These are phyloP conservation scores for Macrochelys suwanniensis DNA, from an alignment of 2,797 vertebrate species.

Conservation along the genomic window DNA sequence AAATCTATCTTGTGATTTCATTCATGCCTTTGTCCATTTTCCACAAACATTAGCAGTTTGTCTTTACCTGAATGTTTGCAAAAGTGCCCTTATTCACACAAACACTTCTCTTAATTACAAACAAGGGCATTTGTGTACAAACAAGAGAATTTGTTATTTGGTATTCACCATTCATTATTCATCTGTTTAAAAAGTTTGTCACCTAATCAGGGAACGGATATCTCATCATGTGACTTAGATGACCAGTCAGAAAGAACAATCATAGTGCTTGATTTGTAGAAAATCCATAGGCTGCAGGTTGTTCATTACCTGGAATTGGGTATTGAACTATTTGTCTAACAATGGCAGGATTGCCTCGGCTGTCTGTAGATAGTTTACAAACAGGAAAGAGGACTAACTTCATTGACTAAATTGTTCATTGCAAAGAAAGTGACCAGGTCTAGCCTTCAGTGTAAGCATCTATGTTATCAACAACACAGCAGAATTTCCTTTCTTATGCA, in stretches of 20 bases:
- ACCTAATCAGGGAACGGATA: background rate
- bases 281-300: background rate
- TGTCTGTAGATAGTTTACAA: slow-evolving; percentile 2
- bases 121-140: background rate
- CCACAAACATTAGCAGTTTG: background rate
- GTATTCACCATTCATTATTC: background rate
- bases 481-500: slow-evolving; percentile 42
- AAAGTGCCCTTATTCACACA: background rate
- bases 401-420: background rate
- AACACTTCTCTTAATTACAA: background rate
- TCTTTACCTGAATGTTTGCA: background rate
- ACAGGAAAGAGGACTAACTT: background rate
- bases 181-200: background rate
- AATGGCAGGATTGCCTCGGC: background rate
- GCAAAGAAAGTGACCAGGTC: background rate
- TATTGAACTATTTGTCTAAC: background rate
- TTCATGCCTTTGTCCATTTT: background rate
- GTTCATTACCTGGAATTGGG: background rate
- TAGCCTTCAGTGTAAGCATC: slow-evolving; percentile 49
- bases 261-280: background rate
- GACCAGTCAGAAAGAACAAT: background rate
- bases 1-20: background rate
- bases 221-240: background rate
- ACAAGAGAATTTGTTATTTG: background rate
- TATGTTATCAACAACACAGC: slow-evolving; percentile 42